phyloP scores from a whole-genome alignment of 2,888 invertebrate genomes.

The Boloria euphrosyne region DNA sequence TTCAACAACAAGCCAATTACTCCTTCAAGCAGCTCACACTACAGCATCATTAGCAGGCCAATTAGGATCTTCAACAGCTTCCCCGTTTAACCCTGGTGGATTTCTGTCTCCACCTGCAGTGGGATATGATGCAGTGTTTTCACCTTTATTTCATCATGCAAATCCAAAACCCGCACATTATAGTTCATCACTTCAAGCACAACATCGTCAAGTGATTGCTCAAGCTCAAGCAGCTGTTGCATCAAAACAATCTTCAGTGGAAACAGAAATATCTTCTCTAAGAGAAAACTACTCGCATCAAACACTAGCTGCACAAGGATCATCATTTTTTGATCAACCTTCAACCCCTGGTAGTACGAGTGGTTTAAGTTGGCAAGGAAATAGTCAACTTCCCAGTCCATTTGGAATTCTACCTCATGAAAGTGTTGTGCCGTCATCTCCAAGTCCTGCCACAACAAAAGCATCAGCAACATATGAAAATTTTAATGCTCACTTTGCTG shows the following conservation, averaged over 20 bases:
- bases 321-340: constrained; percentile 86
- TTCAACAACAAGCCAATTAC: constrained; percentile 85
- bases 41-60: constrained; percentile 84
- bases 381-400: constrained; percentile 86
- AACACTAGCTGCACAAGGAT: constrained; percentile 81
- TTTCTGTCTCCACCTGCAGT: constrained; percentile 89
- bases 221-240: constrained; percentile 81
- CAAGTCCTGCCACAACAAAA: constrained; percentile 84
- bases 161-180: constrained; percentile 89
- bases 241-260: constrained; percentile 80
- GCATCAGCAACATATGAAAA: constrained; percentile 84
- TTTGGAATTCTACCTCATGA: constrained; percentile 91
- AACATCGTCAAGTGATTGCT: constrained; percentile 86
- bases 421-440: constrained; percentile 86
- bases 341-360: constrained; percentile 75
- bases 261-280: constrained; percentile 80
- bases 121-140: constrained; percentile 91
- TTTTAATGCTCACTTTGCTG: constrained; percentile 87
- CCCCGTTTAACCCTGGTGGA: constrained; percentile 86
- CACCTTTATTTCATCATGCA: constrained; percentile 91
- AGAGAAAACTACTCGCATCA: constrained; percentile 85
- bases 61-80: constrained; percentile 83
- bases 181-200: constrained; percentile 84
- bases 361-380: constrained; percentile 88
- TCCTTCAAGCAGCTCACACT: constrained; percentile 85